phyloP scores from a whole-genome alignment of 2,113 vertebrate genomes.

The Eidolon helvum region DNA sequence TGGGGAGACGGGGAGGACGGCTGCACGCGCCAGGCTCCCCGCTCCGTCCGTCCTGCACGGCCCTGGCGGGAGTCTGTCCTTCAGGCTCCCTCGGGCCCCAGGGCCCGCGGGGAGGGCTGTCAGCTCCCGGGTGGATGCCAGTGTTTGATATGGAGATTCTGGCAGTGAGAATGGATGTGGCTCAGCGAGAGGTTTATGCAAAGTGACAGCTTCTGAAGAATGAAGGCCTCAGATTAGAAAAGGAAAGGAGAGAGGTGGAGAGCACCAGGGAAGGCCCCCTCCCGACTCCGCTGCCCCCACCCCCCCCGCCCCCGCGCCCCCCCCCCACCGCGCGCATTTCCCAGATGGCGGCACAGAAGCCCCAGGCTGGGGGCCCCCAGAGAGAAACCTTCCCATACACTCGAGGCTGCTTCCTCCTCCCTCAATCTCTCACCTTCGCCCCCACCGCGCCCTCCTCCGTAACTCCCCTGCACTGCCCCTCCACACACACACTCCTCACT shows the following conservation, averaged over 20 bases:
- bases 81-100: constrained; percentile 53
- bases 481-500: neutral
- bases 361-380: too few relatives aligned
- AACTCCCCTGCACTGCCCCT: neutral
- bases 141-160: constrained; percentile 83
- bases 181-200: constrained; percentile 81
- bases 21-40: rapidly evolving
- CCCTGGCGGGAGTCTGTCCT: constrained; percentile 40
- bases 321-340: neutral
- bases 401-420: neutral
- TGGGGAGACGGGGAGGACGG: neutral
- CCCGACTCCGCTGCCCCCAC: neutral
- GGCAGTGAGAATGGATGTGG: constrained; percentile 81
- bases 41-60: neutral
- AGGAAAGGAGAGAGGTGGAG: constrained; percentile 51
- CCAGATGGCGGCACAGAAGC: neutral
- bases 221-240: constrained; percentile 76
- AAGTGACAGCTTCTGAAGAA: constrained; percentile 86
- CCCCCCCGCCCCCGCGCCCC: neutral
- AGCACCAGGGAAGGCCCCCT: neutral
- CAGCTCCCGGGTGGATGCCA: constrained; percentile 71
- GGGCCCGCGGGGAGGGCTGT: constrained; percentile 74
- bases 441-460: too few relatives aligned
- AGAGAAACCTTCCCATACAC: neutral
- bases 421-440: neutral